Base-by-base conservation (phyloP, 2,888 invertebrate genomes). In the Hypsopygia costalis region DNA sequence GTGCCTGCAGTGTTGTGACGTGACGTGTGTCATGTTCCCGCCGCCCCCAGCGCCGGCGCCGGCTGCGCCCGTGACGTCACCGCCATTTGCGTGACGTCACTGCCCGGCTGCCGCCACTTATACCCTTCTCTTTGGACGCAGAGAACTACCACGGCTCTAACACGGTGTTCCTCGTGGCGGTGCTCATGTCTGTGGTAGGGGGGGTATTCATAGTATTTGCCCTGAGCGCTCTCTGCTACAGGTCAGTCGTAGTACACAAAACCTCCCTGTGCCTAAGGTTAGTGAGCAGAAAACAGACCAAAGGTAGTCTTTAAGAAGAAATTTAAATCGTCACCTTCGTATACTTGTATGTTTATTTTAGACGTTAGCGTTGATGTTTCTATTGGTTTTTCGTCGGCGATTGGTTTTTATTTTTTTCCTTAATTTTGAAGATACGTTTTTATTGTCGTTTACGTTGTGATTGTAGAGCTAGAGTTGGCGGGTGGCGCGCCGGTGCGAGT, bases 171-270 rank as follows among this genome's bases (percentile, higher is more conserved):
- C 94, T 97, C 93, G 97, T 97, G 91, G 95, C 94, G 93, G 95
- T 96, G 91, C 96, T 97, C 93, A 97, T 97, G 94, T 97, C 97
- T 92, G 97, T 97, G 93, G 97, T 97, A 94, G 97, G 97, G 94
- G 97, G 97, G 93, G 97, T 97, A 93, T 97, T 97, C 94, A 94
- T 97, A 92, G 94, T 97, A 93, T 97, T 97, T 94, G 97, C 97
- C 92, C 94, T 97, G 93, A 95, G 97, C 95, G 97, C 97, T 92
- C 95, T 97, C 93, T 97, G 97, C 95, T 97, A 97, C 96, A 96
- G 97, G 96, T 97, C 96, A 96, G 96, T 96, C 93, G 96, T 96
- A 95, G 96, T 97, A 94, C 96, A 97, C 95, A 96, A 95, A 95
- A 96, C 96, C 95, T 96, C 95, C 94, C 95, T 96, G 94, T 96